Base-by-base conservation (phyloP, 2,888 invertebrate species). In the Julus scanicus region DNA sequence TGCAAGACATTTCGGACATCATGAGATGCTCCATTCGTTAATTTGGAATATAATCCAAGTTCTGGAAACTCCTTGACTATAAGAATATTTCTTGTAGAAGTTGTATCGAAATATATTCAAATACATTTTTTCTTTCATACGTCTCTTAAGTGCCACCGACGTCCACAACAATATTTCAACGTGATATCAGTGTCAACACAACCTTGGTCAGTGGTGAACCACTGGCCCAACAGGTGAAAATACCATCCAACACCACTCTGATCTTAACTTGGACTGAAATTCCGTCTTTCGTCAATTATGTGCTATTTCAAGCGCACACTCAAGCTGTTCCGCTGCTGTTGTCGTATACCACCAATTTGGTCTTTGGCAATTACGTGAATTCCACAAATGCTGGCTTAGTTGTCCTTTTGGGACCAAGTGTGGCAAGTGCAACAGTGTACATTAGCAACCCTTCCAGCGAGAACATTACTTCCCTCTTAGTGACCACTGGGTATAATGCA, bases 301-400 rank as follows among this genome's bases (percentile, higher is more conserved):
- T 95, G 29, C 91, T 95, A 88, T 92, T 95, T 80, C 95, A 96
- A 94, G 94, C 94, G 5, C 96, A 96, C 91, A 93, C 94, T 86
- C 94, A 94, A 89, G 90, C 93, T 17, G 91, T 93, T 89, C 94
- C 94, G 91, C 91, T 95, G 0, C 93, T 94, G 0, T 90, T 95
- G 63, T 94, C 94, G 40, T 94, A 93, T 89, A 91, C 93, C 89
- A 91, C 91, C 87, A 91, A 91, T 0, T 90, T 91, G 44, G 90
- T 89, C 17, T 89, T 90, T 0, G 91, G 92, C n/a, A 92, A 92
- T 17, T 91, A 91, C 89, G 92, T 94, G 2, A 93, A 90, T 17
- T 95, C 95, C 0, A 94, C 94, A 1, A 95, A 95, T 92, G 90
- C 95, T 83, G 96, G 95, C 11, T 91, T 95, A 86, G 91, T 93